A percentile compares a stretch with the other conserved stretches of the same genome.
Evolutionary conservation across 2,113 vertebrate genomes (phyloP).

Genomic region (Chloroceryle aenea): DNA sequence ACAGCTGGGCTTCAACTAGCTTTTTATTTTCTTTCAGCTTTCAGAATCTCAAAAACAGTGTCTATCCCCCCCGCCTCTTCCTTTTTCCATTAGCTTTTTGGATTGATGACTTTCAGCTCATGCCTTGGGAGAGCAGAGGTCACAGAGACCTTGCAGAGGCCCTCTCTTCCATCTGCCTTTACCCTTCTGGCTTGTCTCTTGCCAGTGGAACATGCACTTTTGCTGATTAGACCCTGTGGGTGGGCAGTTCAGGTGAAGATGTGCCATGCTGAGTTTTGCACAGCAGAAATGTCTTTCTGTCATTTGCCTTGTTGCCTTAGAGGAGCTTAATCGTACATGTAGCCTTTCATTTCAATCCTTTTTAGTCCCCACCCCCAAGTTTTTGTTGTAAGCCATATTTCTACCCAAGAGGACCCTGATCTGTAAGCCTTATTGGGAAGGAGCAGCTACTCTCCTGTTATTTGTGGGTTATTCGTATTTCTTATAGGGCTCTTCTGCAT

Average conservation of each 20-base stretch:
- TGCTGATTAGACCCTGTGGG: background rate
- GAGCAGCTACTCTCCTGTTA: background rate
- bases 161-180: background rate
- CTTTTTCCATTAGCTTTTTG: background rate
- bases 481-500: background rate
- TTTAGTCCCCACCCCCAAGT: background rate
- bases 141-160: background rate
- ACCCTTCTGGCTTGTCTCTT: background rate
- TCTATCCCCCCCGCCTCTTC: background rate
- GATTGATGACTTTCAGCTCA: background rate
- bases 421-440: background rate
- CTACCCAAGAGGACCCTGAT: background rate
- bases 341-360: background rate
- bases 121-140: background rate
- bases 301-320: background rate
- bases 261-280: background rate
- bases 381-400: background rate
- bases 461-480: background rate
- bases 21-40: constrained; percentile 6
- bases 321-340: background rate
- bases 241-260: background rate
- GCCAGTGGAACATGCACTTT: background rate
- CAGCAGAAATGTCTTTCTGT: background rate
- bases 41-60: background rate
- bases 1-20: background rate